Evolutionary conservation across 2,888 invertebrate genomes (phyloP).

Genomic region (Teleogryllus oceanicus): DNA sequence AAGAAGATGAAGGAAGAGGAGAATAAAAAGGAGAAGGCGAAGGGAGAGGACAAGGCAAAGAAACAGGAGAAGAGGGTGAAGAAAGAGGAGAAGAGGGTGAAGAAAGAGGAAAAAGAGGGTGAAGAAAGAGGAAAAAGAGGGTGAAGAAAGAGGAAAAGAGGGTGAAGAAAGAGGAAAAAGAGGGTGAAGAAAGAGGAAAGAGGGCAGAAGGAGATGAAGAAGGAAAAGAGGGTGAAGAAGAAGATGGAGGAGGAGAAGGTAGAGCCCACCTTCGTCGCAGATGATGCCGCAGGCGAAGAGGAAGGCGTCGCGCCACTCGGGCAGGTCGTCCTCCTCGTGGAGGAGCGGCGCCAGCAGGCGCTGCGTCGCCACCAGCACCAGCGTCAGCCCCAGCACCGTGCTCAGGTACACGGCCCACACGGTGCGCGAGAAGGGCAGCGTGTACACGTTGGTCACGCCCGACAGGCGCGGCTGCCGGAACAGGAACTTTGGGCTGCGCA

Average conservation of each 20-base stretch:
- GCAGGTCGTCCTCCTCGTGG: background rate
- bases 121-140: background rate
- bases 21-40: background rate
- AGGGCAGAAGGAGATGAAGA: background rate
- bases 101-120: background rate
- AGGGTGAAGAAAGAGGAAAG: background rate
- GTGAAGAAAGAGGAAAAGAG: background rate
- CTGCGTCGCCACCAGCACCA: background rate
- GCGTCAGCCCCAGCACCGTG: conserved; percentile 12
- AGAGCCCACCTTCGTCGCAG: conserved; percentile 21
- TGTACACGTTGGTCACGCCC: conserved; percentile 27
- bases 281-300: conserved; percentile 22
- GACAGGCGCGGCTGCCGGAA: conserved; percentile 25
- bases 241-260: background rate
- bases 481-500: conserved; percentile 21
- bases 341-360: background rate
- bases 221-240: too few relatives aligned
- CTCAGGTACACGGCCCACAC: conserved; percentile 22
- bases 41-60: background rate
- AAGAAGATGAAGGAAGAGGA: too few relatives aligned
- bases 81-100: background rate
- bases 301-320: conserved; percentile 23
- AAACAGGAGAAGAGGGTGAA: too few relatives aligned
- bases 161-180: background rate
- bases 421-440: conserved; percentile 25